Evolutionary conservation across 2,113 vertebrate species (phyloP), one percentile per base, ranked within the genome.

Genomic region (Mellivora capensis): DNA sequence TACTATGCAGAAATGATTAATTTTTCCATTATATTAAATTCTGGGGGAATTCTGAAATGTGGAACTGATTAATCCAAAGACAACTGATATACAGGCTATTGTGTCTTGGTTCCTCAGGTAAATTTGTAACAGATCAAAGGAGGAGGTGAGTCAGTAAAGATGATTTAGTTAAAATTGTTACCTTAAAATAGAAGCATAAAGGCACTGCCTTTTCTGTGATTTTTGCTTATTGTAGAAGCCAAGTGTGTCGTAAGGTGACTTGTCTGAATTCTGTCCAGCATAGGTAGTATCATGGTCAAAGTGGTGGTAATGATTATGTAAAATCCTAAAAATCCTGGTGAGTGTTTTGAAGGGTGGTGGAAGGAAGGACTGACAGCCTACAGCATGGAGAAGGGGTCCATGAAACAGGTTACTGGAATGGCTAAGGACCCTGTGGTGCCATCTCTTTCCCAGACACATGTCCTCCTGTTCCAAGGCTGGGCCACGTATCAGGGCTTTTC

Each of bases 21-120:
- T 93, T 23, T 90, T 82, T 61, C 39, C 54, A 39, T 85, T 92
- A 25, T 80, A 84, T 97, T 94, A 84, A 87, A 54, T 96, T 93
- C 47, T 93, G 44, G 61, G 15, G 15, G 21, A 79, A 47, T 80
- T 94, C 87, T 91, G 67, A 96, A 76, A 92, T 90, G 44, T 8
- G 76, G 57, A 59, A 31, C 81, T 79, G 37, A 87, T 87, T 69
- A 74, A 87, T 91, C 54, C 23, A 67, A 82, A 93, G 17, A 88
- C 72, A 82, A 57, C 72, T 47, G 17, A 82, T 39, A 44, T 67
- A 18, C 18, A 59, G 27, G 29, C 87, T 62, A 20, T 94, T 83
- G 17, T 79, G n/a, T 90, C 79, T 91, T 97, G 23, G 18, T 90
- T 93, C 57, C 49, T n/a, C 4, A 59, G 52, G 72, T 82, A 93